Percentiles rank a stretch among this genome's conserved stretches.
phyloP scores from a whole-genome alignment of 2,113 vertebrate genomes.

The Lagenorhynchus albirostris region DNA sequence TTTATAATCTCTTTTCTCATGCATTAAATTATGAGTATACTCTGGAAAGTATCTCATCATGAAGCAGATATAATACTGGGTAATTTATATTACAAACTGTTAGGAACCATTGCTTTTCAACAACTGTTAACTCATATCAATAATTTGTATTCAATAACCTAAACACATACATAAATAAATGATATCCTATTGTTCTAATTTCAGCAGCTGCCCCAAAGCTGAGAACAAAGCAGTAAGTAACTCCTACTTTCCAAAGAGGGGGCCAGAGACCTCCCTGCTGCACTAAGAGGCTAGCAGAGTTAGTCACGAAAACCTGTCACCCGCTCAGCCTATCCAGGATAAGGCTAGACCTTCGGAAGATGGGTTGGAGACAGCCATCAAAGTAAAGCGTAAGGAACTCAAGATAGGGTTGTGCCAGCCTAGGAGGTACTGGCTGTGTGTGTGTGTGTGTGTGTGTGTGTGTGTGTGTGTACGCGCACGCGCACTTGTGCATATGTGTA shows the following conservation, averaged over 20 bases:
- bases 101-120: not conserved
- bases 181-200: not conserved
- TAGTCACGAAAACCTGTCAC: not conserved
- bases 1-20: not conserved
- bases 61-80: not conserved
- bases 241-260: not conserved
- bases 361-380: not conserved
- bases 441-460: not conserved
- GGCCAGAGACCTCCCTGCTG: not conserved
- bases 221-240: not conserved
- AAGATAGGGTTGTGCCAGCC: not conserved
- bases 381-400: not conserved
- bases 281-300: not conserved
- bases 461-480: rapidly evolving
- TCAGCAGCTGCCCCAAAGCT: not conserved
- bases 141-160: not conserved
- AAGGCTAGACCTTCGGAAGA: not conserved
- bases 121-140: not conserved
- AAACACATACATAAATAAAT: not conserved
- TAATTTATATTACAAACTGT: not conserved
- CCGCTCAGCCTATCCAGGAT: not conserved
- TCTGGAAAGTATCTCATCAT: not conserved
- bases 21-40: not conserved
- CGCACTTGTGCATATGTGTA: not conserved
- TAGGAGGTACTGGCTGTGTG: not conserved